Base-by-base conservation (phyloP, 2,888 invertebrate genomes). In the Trissoscelio sp. region DNA sequence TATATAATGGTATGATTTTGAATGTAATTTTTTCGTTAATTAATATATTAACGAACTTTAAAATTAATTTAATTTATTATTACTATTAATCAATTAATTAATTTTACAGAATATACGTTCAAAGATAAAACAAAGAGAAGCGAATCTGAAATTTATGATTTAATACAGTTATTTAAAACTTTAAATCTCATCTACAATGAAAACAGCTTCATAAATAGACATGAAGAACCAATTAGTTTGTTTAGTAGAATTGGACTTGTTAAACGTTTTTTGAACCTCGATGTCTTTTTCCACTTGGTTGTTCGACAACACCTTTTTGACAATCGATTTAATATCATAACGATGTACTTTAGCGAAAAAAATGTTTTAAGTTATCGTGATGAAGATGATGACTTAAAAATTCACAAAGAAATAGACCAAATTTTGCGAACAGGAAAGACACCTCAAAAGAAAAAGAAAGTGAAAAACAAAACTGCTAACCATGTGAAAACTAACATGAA, bases 121-220 rank as follows among this genome's bases (percentile, higher is more conserved):
- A 34, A 60, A 4, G 44, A 12, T 0, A 18, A 28, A 16, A 2
- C 9, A 6, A 46, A 31, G 0, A 11, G 48, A 14, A 16, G 3
- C 28, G n/a, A 3, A 31, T n/a, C 34, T 6, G n/a, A 46, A 55
- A 16, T 64, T 9, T 0, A n/a, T 0, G 42, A 72, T 16, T 5
- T 74, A 7, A 66, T 22, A 20, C 9, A 24, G 4, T 7, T 78
- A n/a, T 14, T 78, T 9, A 24, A 58, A 42, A 48, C 28, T 0
- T 16, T 78, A 0, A 22, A 42, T 11, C 31, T 78, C 6, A 64
- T 70, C 12, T 5, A 78, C 11, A 64, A 78, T 39, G 64, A 70
- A 55, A 6, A 48, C 7, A 64, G 37, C 42, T 64, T 57, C 2
- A 7, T 6, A 7, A 64, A 64, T 28, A 28, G 48, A 3, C 42